Evolutionary conservation across 2,797 vertebrate species (phyloP), one percentile per base, ranked within the genome.

Genomic region (Pterois miles): DNA sequence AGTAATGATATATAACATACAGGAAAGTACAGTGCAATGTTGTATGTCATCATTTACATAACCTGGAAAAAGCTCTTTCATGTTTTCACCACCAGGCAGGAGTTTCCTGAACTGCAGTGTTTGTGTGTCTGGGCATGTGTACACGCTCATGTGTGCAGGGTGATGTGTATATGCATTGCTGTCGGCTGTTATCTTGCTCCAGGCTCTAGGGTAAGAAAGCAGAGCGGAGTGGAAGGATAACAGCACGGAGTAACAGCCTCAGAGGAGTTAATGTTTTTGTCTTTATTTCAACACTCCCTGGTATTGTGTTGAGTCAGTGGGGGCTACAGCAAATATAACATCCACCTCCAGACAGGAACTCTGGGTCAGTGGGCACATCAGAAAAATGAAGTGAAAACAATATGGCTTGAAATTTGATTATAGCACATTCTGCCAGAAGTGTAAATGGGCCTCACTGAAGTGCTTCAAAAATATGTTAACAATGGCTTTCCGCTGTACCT

Each of bases 301-400:
- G 74, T 31, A 68, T 67, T 64, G 67, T 69, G 69, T 84, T 76
- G 76, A 84, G 82, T 74, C 69, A 83, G 57, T 78, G 71, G 73
- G 43, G 63, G 48, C 76, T 70, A n/a, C 75, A 65, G 72, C 84
- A 87, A 82, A 87, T 80, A 85, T 71, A 84, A 76, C 56, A 79
- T 76, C 84, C 81, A 84, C 76, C 77, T 83, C 67, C 74, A 85
- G 73, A 79, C 78, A 84, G 76, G 81, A 79, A 84, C 84, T 80
- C 58, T 57, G 71, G 81, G 73, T 88, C 76, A 81, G 69, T 68
- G 70, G 73, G 67, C 65, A 66, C 71, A 75, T 68, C 25, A 50
- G 76, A 65, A 75, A 82, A 78, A 68, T 43, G 1, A 64, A 72
- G 58, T 38, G 22, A 73, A 83, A 85, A 81, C 76, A 90, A 80